Evolutionary conservation across 92 coral and sea anemone species (phyloP), one percentile per base, ranked within the genome.

Genomic region (Phenganax stokvisi): DNA sequence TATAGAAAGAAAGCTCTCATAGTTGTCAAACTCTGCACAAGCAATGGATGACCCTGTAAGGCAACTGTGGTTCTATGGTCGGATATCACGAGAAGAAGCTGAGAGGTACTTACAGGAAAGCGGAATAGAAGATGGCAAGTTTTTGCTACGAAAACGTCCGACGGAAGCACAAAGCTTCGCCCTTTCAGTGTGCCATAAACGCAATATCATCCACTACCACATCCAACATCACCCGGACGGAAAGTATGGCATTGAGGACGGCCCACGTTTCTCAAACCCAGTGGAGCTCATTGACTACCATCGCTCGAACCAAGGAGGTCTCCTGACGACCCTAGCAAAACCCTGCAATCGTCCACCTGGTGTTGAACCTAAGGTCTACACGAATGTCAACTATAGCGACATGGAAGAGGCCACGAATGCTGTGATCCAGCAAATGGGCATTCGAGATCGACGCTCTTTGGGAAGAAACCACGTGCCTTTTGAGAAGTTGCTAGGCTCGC

Each of bases 181-280:
- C 53, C 90, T 96, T 16, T 96, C 99, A 12, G 73, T 96, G 92
- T 96, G 97, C 74, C 87, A 89, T 56, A 90, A 90, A 72, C 81
- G 73, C 81, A 87, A 87, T 52, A 80, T 96, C 10, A 96, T 96
- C 47, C 99, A 96, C 82, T 96, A 96, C 78, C 97, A 96, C 79
- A 91, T 92, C 56, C 96, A 92, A 74, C 87, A 93, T 29, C 97
- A 90, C 56, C n/a, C 92, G 20, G 97, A 96, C 57, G 99, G 99
- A 0, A 86, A 83, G 69, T 90, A 90, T 8, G 96, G 94, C 13
- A 96, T 96, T 16, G 97, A 96, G 72, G 99, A 96, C 86, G 99
- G 99, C 0, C 92, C 90, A 25, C 89, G 85, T 4, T 96, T 96
- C 66, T 73, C 80, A 12, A 97, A 93, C 16, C 99, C 99, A 12